Evolutionary conservation across 1,140 invertebrate genomes (phyloP), one percentile per base, ranked within the genome.

Genomic region (Zaprionus lachaisei): DNA sequence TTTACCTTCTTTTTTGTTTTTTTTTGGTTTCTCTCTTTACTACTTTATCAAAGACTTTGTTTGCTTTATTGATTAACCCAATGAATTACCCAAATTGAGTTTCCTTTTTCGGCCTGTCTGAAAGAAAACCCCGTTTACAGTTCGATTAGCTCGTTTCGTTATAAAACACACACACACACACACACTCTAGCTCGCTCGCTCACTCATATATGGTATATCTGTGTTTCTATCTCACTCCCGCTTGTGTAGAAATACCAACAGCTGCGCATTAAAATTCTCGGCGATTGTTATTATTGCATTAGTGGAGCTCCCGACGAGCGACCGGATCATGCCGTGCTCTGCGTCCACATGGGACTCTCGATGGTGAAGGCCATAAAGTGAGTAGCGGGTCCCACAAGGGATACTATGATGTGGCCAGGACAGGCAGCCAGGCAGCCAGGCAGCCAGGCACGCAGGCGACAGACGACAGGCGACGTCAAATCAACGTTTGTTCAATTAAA

Each of bases 361-460:
- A 98, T 99, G 97, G 98, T 99, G 34, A 97, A 98, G 92, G 98
- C 97, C 54, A 99, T 99, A 89, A 98, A 98, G 96, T 97, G 94
- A 95, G 96, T 95, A 84, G 67, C 44, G 60, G 37, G 44, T 47
- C 41, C 41, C 41, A 17, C n/a, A 12, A 22, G 44, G 22, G 9
- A 34, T n/a, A 58, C 31, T 11, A 3, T 34, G 31, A 34, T 34
- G 3, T 34, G 9, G 31, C 31, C 9, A 34, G 31, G 31, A 34
- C 31, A 34, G 31, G 9, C 31, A 34, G 31, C 7, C n/a, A 17
- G 26, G 0, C 26, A 26, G 26, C 44, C 9, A 61, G 6, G 11
- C 17, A 17, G 28, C 24, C 49, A 15, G 41, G 20, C 38, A 76
- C 58, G 51, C 58, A 51, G 66, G 57, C 56, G 66, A 69, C 31